These are phyloP conservation scores for Drosophila macrospina DNA, from an alignment of 2,888 invertebrate genomes.

Conservation along the genomic window DNA sequence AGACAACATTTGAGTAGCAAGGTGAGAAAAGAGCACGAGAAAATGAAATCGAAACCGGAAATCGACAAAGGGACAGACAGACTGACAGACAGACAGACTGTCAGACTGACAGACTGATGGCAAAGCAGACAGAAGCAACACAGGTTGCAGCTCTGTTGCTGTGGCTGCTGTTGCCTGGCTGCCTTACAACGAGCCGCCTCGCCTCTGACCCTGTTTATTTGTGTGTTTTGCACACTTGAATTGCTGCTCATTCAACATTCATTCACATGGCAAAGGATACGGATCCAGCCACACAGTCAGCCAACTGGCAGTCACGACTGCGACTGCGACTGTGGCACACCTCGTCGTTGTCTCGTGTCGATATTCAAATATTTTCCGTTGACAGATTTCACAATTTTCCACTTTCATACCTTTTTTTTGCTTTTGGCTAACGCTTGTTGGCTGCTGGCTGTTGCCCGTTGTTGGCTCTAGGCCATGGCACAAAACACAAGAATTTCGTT, in stretches of 20 bases:
- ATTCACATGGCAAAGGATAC: constrained; percentile 64
- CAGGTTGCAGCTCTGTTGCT: constrained; percentile 42
- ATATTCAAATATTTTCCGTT: constrained; percentile 79
- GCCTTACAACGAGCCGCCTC: not conserved
- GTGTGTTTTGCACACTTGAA: constrained; percentile 72
- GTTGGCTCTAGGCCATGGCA: constrained; percentile 58
- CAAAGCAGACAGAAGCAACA: constrained; percentile 27
- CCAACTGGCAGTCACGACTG: constrained; percentile 42
- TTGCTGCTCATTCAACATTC: constrained; percentile 78
- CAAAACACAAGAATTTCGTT: constrained; percentile 48
- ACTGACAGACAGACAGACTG: constrained; percentile 33
- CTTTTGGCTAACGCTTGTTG: not conserved
- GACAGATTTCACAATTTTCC: constrained; percentile 79
- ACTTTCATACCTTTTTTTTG: constrained; percentile 75
- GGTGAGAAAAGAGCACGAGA: constrained; percentile 22
- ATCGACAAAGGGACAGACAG: constrained; percentile 36
- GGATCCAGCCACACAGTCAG: constrained; percentile 22
- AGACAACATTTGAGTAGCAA: constrained; percentile 35
- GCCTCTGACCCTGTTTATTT: constrained; percentile 37
- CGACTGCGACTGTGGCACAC: constrained; percentile 22
- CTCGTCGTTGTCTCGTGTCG: constrained; percentile 42
- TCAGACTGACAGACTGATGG: constrained; percentile 31
- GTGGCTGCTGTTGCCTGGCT: constrained; percentile 3
- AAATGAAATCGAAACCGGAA: constrained; percentile 74
- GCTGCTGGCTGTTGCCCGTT: constrained; percentile 1